A percentile compares a stretch with the other conserved stretches of the same genome.
These are phyloP conservation scores for Ciconia boyciana DNA, from an alignment of 2,113 vertebrate genomes.

Conservation along the genomic window DNA sequence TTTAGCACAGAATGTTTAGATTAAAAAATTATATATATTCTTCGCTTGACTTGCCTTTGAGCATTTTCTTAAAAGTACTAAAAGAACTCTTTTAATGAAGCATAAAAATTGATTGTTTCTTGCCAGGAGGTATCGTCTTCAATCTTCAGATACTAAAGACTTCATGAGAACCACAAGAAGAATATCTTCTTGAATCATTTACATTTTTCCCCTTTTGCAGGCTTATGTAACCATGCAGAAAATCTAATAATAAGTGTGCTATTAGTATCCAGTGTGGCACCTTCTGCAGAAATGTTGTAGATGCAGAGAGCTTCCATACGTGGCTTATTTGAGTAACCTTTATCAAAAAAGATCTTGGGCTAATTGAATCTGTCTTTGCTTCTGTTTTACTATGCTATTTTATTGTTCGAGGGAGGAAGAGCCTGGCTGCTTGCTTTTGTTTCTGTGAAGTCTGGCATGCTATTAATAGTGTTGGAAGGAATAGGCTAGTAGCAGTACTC, in stretches of 20 bases:
- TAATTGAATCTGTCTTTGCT: constrained; percentile 51
- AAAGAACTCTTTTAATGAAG: constrained; percentile 72
- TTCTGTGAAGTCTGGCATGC: constrained; percentile 40
- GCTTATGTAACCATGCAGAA: constrained; percentile 83
- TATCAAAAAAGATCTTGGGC: constrained; percentile 52
- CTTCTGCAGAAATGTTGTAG: constrained; percentile 54
- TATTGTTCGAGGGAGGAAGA: neutral
- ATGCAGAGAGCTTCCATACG: neutral
- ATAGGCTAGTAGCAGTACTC: neutral
- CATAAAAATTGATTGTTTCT: constrained; percentile 77
- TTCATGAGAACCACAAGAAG: constrained; percentile 73
- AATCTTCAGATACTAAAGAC: constrained; percentile 75
- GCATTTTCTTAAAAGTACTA: constrained; percentile 68
- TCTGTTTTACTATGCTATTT: constrained; percentile 23
- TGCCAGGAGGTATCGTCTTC: constrained; percentile 71
- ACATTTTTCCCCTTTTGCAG: constrained; percentile 71
- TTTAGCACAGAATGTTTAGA: constrained; percentile 41
- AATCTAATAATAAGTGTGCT: constrained; percentile 82
- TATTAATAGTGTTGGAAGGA: constrained; percentile 44
- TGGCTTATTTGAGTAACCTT: constrained; percentile 56
- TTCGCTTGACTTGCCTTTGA: constrained; percentile 54
- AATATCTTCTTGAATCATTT: constrained; percentile 80
- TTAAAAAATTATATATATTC: neutral
- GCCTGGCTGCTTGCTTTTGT: constrained; percentile 7
- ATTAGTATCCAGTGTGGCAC: constrained; percentile 66